These are phyloP conservation scores for Ceriagrion tenellum DNA, from an alignment of 2,888 invertebrate genomes.

Conservation along the genomic window DNA sequence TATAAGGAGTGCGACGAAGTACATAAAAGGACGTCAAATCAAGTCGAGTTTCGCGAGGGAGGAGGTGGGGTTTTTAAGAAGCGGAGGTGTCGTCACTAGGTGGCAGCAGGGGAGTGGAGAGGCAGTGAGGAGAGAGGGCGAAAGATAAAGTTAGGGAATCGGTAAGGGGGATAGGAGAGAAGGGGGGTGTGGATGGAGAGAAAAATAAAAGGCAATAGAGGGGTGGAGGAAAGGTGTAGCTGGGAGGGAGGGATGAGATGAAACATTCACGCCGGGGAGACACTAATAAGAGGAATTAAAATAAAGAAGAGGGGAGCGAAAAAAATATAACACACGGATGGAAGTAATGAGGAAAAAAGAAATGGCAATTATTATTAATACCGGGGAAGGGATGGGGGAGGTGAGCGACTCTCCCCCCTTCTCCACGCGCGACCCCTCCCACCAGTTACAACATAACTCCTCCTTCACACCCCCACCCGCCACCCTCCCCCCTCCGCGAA, in stretches of 20 bases:
- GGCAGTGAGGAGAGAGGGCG: too few relatives aligned
- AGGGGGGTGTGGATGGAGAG: neutral
- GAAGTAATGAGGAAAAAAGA: constrained; percentile 66
- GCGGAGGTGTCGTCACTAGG: neutral
- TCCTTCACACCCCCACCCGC: neutral
- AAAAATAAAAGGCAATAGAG: neutral
- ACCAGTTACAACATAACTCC: neutral
- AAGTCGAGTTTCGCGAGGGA: constrained; percentile 20
- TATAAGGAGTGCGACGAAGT: neutral
- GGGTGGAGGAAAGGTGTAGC: neutral
- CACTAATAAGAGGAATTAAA: constrained; percentile 67
- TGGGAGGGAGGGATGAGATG: neutral
- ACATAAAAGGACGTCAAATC: constrained; percentile 55
- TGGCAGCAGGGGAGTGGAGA: neutral
- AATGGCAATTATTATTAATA: constrained; percentile 64
- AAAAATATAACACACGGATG: constrained; percentile 38
- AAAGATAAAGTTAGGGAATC: too few relatives aligned
- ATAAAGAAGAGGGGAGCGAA: constrained; percentile 62
- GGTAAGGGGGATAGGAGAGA: neutral
- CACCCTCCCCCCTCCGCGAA: neutral
- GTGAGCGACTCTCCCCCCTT: neutral
- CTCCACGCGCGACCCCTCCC: neutral
- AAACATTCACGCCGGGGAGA: constrained; percentile 64
- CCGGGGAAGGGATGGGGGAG: neutral
- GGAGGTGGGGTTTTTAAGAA: neutral